These are phyloP conservation scores for Lycia hirtaria DNA, from an alignment of 2,888 invertebrate genomes.

Conservation along the genomic window DNA sequence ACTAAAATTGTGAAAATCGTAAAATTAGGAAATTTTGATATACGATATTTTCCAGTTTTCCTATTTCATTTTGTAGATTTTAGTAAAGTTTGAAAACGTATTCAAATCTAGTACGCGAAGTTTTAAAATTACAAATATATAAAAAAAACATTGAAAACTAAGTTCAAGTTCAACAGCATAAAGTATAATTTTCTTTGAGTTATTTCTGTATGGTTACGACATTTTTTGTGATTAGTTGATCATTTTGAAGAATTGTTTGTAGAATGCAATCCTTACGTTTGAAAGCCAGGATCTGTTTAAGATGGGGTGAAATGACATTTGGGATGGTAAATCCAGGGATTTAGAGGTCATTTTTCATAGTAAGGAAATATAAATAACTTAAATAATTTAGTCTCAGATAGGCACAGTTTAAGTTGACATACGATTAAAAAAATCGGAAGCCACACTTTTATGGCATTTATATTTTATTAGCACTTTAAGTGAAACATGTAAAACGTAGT, in stretches of 20 bases:
- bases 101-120: conserved; percentile 53
- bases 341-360: conserved; percentile 79
- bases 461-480: too few species aligned
- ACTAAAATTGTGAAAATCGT: conserved; percentile 45
- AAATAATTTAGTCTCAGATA: too few species aligned
- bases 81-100: conserved; percentile 34
- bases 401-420: conserved; percentile 34
- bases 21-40: conserved; percentile 62
- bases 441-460: too few species aligned
- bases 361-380: too few species aligned
- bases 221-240: conserved; percentile 56
- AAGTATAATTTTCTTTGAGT: conserved; percentile 35
- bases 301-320: conserved; percentile 81
- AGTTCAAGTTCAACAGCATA: conserved; percentile 6
- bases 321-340: conserved; percentile 70
- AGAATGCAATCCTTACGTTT: conserved; percentile 80
- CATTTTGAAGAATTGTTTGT: conserved; percentile 77
- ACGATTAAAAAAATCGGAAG: background rate
- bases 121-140: background rate
- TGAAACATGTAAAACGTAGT: too few species aligned
- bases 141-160: background rate
- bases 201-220: conserved; percentile 44
- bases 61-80: conserved; percentile 45
- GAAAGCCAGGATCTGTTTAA: conserved; percentile 77
- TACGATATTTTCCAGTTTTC: conserved; percentile 43